Evolutionary conservation across 2,113 vertebrate genomes (phyloP).

Genomic region (Turnix velox): DNA sequence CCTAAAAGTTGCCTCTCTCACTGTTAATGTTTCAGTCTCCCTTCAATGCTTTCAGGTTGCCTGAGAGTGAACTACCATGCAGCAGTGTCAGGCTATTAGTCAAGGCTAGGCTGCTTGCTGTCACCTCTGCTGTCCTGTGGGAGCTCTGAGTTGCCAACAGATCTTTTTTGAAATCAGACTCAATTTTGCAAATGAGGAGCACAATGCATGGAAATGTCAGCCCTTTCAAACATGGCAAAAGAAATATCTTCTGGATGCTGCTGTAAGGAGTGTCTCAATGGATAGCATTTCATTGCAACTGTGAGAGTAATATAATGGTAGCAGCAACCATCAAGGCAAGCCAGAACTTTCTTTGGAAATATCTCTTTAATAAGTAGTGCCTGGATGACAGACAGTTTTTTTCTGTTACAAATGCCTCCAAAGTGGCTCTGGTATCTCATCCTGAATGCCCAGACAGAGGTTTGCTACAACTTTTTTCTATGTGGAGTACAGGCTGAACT

Average conservation of each 20-base stretch:
- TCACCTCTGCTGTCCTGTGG: not conserved
- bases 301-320: not conserved
- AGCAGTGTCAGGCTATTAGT: not conserved
- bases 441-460: not conserved
- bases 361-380: not conserved
- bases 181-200: not conserved
- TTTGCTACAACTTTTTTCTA: not conserved
- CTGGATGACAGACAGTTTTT: not conserved
- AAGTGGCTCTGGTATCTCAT: not conserved
- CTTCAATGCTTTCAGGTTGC: not conserved
- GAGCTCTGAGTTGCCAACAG: not conserved
- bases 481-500: not conserved
- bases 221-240: not conserved
- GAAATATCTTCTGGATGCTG: not conserved
- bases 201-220: conserved; percentile 21
- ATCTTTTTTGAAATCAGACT: conserved; percentile 18
- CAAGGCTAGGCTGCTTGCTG: not conserved
- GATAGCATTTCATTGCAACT: not conserved
- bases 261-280: not conserved
- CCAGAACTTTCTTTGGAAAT: not conserved
- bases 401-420: not conserved
- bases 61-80: not conserved
- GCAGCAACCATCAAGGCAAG: not conserved
- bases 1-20: not conserved
- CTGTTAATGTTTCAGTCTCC: not conserved